Evolutionary conservation across 2,888 invertebrate species (phyloP), one percentile per base, ranked within the genome.

Genomic region (Crematogaster levior): DNA sequence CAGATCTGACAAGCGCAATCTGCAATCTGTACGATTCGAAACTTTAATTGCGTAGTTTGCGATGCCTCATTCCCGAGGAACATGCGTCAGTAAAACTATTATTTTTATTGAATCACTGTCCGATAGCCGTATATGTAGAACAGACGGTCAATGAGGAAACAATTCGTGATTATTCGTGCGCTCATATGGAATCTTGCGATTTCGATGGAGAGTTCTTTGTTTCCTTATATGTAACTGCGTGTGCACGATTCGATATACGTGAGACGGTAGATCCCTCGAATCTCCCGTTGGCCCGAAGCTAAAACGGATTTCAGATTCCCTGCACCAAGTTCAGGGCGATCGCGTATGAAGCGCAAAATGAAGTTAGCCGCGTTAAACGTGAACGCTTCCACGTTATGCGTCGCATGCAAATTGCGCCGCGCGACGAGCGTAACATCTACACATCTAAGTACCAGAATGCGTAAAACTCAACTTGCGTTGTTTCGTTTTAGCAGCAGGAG

Each of bases 41-140:
- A 48, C 24, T 74, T 73, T 37, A 74, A 72, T 72, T 34, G 77
- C 73, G 43, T 24, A 77, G 40, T 66, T 75, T 10, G 37, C 75
- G 53, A 30, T 9, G 30, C 30, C 21, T 40, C 40, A 24, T 43
- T 56, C 12, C 18, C 4, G 21, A 43, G 21, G 40, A 40, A 53
- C 18, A 40, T n/a, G 18, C 37, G 37, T 34, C 37, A 37, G 37
- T 21, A 48, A 43, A 30, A n/a, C 68, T 34, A 34, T 15, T n/a
- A 37, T 48, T 70, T 75, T 70, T 70, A 70, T 68, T 68, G 65
- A 48, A 68, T 75, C 51, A 37, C 48, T n/a, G 58, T 34, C 51
- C 34, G 51, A 37, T 70, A 48, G 21, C 30, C 15, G 15, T 18
- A 6, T 18, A 3, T 5, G 34, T 34, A 51, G 46, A 73, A 46